Evolutionary conservation across 1,140 invertebrate species (phyloP), one percentile per base, ranked within the genome.

Genomic region (Neodiprion pinetum): DNA sequence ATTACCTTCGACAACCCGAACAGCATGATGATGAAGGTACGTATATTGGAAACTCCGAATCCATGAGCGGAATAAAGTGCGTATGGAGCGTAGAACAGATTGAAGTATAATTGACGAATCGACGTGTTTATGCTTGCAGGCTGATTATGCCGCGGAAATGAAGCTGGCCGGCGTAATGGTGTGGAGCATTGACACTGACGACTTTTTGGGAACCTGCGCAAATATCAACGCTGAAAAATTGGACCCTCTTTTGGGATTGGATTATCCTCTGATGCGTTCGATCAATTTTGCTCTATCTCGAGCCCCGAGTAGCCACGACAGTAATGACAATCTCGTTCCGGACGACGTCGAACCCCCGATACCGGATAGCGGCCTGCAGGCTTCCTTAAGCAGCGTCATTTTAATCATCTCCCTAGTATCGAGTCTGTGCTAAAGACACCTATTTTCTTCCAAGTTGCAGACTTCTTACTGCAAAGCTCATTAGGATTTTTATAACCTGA

Each of bases 151-250:
- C 1, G 82, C 82, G 28, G 80, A 90, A 72, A 91, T 93, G 76
- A 89, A 91, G 17, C 80, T 96, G 9, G 93, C 91, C 0, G 95
- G 95, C n/a, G 90, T 94, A 0, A 95, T 96, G 94, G 91, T 95
- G 3, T 96, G 95, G 95, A 94, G 94, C 67, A 91, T 95, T 61
- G 94, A 95, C 78, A 95, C 93, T 0, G 94, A 95, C 76, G 94
- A 95, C 81, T 95, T 95, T 80, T 86, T 86, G 1, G 94, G 94
- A 0, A 88, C 90, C 48, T 95, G 94, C 79, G 78, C 86, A 65
- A 65, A 77, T 28, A 66, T 88, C 77, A 86, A 88, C 74, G 81
- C 79, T 0, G 87, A 90, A 28, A 70, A 72, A 48, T 67, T 80
- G 48, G 53, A 72, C 66, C 75, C 75, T 48, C 28, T 74, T 23